Percentiles rank a stretch among this genome's conserved stretches.
phyloP scores from a whole-genome alignment of 2,113 vertebrate genomes.

The Coryphaenoides rupestris region DNA sequence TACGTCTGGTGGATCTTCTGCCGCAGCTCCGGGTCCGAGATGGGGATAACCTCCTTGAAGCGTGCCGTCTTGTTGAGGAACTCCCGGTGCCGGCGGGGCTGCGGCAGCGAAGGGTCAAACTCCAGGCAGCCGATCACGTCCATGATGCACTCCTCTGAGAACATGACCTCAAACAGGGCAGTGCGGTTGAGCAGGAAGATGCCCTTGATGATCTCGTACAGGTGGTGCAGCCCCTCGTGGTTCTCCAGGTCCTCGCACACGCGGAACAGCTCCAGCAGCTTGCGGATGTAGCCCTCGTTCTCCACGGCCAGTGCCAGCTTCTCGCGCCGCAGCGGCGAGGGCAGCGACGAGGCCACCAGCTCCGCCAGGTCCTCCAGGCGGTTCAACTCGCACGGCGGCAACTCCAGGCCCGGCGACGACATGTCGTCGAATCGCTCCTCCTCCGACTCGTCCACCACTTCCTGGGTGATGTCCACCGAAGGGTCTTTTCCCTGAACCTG shows the following conservation, averaged over 20 bases:
- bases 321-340: constrained; percentile 91
- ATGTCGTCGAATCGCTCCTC: constrained; percentile 98
- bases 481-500: constrained; percentile 99
- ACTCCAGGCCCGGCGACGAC: constrained; percentile 93
- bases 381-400: constrained; percentile 93
- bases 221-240: constrained; percentile 94
- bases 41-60: constrained; percentile 99
- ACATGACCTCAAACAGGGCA: constrained; percentile 99
- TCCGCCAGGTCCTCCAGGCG: constrained; percentile 95
- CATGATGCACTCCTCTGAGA: constrained; percentile 99
- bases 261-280: constrained; percentile 96
- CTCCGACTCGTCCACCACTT: constrained; percentile 96
- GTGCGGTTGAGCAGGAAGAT: constrained; percentile 99
- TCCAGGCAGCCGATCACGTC: constrained; percentile 98
- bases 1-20: constrained; percentile 99
- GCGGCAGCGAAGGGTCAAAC: constrained; percentile 94
- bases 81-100: constrained; percentile 94
- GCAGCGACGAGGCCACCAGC: constrained; percentile 93
- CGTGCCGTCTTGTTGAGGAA: constrained; percentile 97
- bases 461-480: constrained; percentile 97
- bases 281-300: constrained; percentile 98
- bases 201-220: constrained; percentile 98
- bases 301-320: constrained; percentile 96
- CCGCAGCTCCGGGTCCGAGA: constrained; percentile 96
- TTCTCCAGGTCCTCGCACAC: constrained; percentile 98